These are phyloP conservation scores for Phaenicophaeus curvirostris DNA, from an alignment of 2,797 vertebrate species.

Conservation along the genomic window DNA sequence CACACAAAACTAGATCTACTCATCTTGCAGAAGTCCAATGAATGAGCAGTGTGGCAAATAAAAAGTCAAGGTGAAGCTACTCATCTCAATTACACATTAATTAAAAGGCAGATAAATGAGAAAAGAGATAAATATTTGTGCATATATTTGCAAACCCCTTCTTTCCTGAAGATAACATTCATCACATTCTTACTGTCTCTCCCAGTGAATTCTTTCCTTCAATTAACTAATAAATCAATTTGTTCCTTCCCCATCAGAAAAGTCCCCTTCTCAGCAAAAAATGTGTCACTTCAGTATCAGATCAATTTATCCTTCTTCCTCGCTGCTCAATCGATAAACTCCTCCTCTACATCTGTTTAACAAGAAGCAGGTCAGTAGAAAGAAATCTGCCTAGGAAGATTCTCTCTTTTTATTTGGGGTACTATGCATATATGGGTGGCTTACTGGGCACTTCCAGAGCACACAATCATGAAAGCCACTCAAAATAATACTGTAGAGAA, in stretches of 20 bases:
- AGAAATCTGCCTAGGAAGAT: background rate
- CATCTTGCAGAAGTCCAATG: background rate
- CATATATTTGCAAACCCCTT: background rate
- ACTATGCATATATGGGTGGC: rapidly evolving
- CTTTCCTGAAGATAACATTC: background rate
- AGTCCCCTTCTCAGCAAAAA: conserved; percentile 51
- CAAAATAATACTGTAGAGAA: background rate
- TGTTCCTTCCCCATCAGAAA: background rate
- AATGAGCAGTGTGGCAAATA: background rate
- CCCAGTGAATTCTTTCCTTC: conserved; percentile 28
- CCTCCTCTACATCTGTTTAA: background rate
- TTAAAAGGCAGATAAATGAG: background rate
- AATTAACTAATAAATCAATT: conserved; percentile 58
- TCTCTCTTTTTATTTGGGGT: background rate
- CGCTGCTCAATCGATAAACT: background rate
- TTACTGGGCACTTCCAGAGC: rapidly evolving
- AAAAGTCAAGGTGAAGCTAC: background rate
- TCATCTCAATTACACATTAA: background rate
- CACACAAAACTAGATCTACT: background rate
- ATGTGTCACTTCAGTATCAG: background rate
- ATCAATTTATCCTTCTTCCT: conserved; percentile 39
- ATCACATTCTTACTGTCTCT: background rate
- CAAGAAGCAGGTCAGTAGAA: background rate
- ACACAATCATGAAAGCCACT: rapidly evolving
- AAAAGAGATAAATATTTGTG: background rate